Base-by-base conservation (phyloP, 2,888 invertebrate species). In the Autographa gamma region DNA sequence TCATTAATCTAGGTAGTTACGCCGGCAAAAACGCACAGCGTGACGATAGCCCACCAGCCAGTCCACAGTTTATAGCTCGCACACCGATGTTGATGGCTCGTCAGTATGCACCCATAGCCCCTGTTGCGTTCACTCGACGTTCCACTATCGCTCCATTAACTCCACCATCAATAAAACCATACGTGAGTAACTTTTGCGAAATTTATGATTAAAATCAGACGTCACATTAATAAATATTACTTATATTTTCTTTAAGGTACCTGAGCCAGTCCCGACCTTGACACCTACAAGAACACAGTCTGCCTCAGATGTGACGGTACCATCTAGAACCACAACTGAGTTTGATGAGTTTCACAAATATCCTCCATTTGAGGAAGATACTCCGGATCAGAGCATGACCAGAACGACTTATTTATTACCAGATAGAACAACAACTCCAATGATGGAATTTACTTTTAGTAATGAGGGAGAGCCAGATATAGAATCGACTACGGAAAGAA, bases 11-110 rank as follows among this genome's bases (percentile, higher is more conserved):
- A 77, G 77, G 63, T 16, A 31, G 31, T 25, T 68, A 59, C 48
- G 25, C 59, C 34, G 58, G 38, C 13, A 79, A 82, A 9, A 60
- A 79, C 81, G 83, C 89, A 5, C 84, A 88, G 73, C 92, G 93
- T 13, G 95, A 95, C 70, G 93, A 94, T 70, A 94, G 93, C 74
- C 93, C 93, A 8, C 93, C 93, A 34, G 90, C 92, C 0, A 87
- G 89, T 43, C 93, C 94, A 16, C 92, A 93, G 66, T 94, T 94
- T 71, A 68, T 93, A 60, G 81, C 90, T 0, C 87, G 91, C 38
- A 78, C 88, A 34, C 83, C 88, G 1, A 48, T 76, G 9, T 71
- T 86, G 43, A 52, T 85, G 6, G 84, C 87, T 2, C 89, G 89
- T 9, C 94, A 95, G 73, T 93, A 89, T 80, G 94, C 93, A 7